Evolutionary conservation across 2,888 invertebrate species (phyloP).

Genomic region (Microplitis manilae): DNA sequence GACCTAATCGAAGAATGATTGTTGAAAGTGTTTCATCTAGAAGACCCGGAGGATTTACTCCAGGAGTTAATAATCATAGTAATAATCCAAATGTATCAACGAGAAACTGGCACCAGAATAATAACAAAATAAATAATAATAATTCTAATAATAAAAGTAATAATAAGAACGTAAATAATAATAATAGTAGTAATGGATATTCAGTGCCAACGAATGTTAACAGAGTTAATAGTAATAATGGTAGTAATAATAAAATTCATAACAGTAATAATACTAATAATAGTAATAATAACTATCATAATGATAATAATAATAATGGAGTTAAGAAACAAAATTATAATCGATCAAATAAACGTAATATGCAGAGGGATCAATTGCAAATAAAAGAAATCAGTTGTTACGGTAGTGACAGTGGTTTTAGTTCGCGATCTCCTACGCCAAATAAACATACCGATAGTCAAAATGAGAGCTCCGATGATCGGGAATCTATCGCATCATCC

Average conservation of each 20-base stretch:
- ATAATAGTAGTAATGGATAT: slow-evolving; percentile 2
- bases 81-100: slow-evolving; percentile 36
- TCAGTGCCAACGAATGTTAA: not conserved
- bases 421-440: slow-evolving; percentile 68
- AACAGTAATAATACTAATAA: not conserved
- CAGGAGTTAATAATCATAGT: slow-evolving; percentile 27
- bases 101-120: slow-evolving; percentile 60
- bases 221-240: not conserved
- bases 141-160: slow-evolving; percentile 19
- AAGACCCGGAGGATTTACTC: slow-evolving; percentile 58
- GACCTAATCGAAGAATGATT: slow-evolving; percentile 59
- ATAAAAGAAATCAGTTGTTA: slow-evolving; percentile 51
- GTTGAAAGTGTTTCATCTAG: slow-evolving; percentile 61
- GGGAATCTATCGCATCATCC: slow-evolving; percentile 64
- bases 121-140: slow-evolving; percentile 18
- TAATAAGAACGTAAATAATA: slow-evolving; percentile 5
- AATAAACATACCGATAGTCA: slow-evolving; percentile 65
- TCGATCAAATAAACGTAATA: slow-evolving; percentile 44
- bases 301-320: slow-evolving; percentile 21
- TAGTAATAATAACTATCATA: not conserved
- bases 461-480: slow-evolving; percentile 67
- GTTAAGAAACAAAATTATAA: slow-evolving; percentile 51
- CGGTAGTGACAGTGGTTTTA: slow-evolving; percentile 66
- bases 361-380: slow-evolving; percentile 55
- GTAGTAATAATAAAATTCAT: not conserved